Conservation (phyloP, 2,113 vertebrate species). For the Leptobrachium ailaonicum region DNA sequence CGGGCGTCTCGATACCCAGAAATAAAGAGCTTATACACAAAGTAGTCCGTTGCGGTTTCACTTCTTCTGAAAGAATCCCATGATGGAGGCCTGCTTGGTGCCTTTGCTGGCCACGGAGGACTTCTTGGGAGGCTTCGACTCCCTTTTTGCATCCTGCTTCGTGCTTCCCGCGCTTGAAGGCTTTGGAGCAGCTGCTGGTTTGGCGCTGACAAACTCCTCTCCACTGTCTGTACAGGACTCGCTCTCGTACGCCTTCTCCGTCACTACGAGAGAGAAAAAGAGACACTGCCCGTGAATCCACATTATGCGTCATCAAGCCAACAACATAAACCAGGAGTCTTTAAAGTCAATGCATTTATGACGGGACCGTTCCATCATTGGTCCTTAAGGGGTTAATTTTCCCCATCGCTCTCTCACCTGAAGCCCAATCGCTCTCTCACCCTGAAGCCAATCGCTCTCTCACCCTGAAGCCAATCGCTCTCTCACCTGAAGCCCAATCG, state of each 20-base stretch:
- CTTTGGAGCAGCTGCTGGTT: slow-evolving; percentile 53
- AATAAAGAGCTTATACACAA: not conserved
- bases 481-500: too few relatives aligned
- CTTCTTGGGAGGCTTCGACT: slow-evolving; percentile 76
- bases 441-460: too few relatives aligned
- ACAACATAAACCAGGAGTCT: too few relatives aligned
- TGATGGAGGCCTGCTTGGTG: slow-evolving; percentile 87
- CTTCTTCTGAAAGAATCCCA: slow-evolving; percentile 92
- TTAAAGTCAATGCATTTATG: too few relatives aligned
- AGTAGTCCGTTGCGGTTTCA: slow-evolving; percentile 55
- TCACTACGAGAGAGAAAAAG: slow-evolving; percentile 73
- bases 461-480: too few relatives aligned
- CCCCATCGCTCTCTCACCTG: too few relatives aligned
- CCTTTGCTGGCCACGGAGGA: slow-evolving; percentile 63
- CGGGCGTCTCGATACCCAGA: not conserved
- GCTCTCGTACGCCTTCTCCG: slow-evolving; percentile 87
- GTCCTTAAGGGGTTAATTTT: too few relatives aligned
- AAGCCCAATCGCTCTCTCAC: too few relatives aligned
- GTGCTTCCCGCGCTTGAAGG: slow-evolving; percentile 39
- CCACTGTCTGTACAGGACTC: slow-evolving; percentile 91
- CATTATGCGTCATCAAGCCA: too few relatives aligned
- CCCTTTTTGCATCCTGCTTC: slow-evolving; percentile 68
- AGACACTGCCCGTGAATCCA: too few relatives aligned
- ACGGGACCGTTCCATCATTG: too few relatives aligned
- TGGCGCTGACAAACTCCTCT: slow-evolving; percentile 64